phyloP scores from a whole-genome alignment of 92 coral and sea anemone species.

The Pocillopora meandrina region DNA sequence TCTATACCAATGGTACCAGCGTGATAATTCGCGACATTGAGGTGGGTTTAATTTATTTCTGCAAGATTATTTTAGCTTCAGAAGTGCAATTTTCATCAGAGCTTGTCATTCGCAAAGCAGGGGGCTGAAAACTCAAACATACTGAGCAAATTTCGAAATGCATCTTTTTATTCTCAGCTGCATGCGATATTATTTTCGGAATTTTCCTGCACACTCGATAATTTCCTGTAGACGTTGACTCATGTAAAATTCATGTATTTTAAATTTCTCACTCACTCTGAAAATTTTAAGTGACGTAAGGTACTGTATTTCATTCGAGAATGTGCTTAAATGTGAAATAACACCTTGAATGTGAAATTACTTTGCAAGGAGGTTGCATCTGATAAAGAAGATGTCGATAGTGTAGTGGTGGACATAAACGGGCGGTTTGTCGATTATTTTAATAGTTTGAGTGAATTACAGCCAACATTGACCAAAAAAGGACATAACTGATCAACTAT shows the following conservation, averaged over 20 bases:
- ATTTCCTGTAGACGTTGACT: background rate
- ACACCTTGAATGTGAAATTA: too few species aligned
- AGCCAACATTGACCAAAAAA: too few species aligned
- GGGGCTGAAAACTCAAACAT: background rate
- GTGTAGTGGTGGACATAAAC: too few species aligned
- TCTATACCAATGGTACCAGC: conserved; percentile 84
- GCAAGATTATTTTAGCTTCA: background rate
- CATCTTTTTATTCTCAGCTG: background rate
- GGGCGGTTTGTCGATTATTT: too few species aligned
- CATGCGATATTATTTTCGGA: background rate
- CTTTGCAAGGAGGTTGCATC: too few species aligned
- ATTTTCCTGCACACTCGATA: background rate
- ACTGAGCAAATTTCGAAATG: background rate
- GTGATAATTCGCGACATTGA: conserved; percentile 90
- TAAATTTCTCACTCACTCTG: background rate
- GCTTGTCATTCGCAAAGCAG: background rate
- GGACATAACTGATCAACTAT: too few species aligned
- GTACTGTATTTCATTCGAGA: too few species aligned
- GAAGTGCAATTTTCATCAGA: background rate
- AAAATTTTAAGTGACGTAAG: background rate
- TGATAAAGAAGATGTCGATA: too few species aligned
- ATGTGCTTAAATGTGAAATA: too few species aligned
- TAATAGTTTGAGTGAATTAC: too few species aligned
- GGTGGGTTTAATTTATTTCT: conserved; percentile 53
- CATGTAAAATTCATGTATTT: background rate